phyloP scores from a whole-genome alignment of 2,113 vertebrate genomes.

The Sceloporus tristichus region DNA sequence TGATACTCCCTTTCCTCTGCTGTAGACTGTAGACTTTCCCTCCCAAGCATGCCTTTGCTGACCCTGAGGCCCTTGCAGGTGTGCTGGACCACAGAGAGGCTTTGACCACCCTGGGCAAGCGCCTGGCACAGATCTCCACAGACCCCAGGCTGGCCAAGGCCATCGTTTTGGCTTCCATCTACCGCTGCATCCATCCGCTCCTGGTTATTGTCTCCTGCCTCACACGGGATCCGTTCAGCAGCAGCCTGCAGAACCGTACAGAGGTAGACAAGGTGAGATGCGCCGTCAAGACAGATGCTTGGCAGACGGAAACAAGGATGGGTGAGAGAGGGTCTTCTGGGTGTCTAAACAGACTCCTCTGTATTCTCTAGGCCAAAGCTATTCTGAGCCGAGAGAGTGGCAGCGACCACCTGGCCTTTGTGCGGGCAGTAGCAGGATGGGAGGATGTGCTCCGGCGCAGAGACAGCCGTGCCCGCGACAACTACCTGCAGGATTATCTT shows the following conservation, averaged over 20 bases:
- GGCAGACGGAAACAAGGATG: too few species aligned
- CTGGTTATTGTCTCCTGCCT: constrained; percentile 91
- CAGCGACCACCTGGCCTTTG: constrained; percentile 92
- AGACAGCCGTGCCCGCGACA: constrained; percentile 79
- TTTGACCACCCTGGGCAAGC: constrained; percentile 90
- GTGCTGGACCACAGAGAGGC: constrained; percentile 89
- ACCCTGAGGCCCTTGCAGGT: constrained; percentile 72
- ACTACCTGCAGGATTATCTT: constrained; percentile 82
- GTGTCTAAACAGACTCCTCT: neutral
- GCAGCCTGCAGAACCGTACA: constrained; percentile 90
- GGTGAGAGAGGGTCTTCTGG: too few species aligned
- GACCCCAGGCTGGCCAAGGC: constrained; percentile 94
- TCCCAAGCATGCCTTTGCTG: accelerated
- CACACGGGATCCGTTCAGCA: constrained; percentile 94
- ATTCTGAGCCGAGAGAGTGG: constrained; percentile 84
- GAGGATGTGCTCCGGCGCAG: constrained; percentile 81
- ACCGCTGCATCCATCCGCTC: constrained; percentile 91
- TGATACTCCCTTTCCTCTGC: accelerated
- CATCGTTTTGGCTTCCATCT: constrained; percentile 90
- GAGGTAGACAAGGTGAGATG: constrained; percentile 86
- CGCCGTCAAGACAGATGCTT: accelerated
- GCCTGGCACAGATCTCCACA: constrained; percentile 90
- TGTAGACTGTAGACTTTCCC: accelerated
- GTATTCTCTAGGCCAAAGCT: constrained; percentile 83
- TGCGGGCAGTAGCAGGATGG: constrained; percentile 88